A percentile compares a stretch with the other conserved stretches of the same genome.
phyloP scores from a whole-genome alignment of 92 coral and sea anemone genomes.

The Phenganax stokvisi region DNA sequence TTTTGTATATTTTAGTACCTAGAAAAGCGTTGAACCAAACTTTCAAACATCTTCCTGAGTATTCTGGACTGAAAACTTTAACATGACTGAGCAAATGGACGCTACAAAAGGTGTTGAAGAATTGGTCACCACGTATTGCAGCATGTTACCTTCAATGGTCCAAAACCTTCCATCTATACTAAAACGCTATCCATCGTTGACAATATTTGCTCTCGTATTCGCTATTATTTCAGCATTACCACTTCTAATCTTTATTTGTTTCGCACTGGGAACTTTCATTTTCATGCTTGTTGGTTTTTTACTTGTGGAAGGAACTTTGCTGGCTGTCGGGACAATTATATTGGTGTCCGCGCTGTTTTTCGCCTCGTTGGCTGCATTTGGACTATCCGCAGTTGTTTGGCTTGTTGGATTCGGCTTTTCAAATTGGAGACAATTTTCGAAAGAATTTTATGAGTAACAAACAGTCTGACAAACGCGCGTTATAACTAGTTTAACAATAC shows the following conservation, averaged over 20 bases:
- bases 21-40: background rate
- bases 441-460: background rate
- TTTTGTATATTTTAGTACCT: background rate
- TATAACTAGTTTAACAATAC: background rate
- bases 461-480: background rate
- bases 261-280: constrained; percentile 48
- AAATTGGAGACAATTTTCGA: constrained; percentile 37
- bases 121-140: background rate
- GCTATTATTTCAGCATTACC: constrained; percentile 55
- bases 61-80: background rate
- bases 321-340: constrained; percentile 53
- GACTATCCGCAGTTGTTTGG: constrained; percentile 45
- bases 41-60: background rate
- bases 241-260: constrained; percentile 52
- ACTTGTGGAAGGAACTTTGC: constrained; percentile 67
- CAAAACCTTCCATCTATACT: constrained; percentile 27
- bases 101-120: constrained; percentile 17
- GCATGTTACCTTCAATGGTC: constrained; percentile 7
- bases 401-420: constrained; percentile 49
- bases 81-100: background rate
- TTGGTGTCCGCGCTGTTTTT: constrained; percentile 50
- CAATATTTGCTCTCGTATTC: constrained; percentile 51
- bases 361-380: constrained; percentile 50
- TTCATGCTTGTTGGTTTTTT: constrained; percentile 58
- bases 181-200: constrained; percentile 52